Evolutionary conservation across 2,888 invertebrate species (phyloP).

Genomic region (Ommatoiulus sabulosus): DNA sequence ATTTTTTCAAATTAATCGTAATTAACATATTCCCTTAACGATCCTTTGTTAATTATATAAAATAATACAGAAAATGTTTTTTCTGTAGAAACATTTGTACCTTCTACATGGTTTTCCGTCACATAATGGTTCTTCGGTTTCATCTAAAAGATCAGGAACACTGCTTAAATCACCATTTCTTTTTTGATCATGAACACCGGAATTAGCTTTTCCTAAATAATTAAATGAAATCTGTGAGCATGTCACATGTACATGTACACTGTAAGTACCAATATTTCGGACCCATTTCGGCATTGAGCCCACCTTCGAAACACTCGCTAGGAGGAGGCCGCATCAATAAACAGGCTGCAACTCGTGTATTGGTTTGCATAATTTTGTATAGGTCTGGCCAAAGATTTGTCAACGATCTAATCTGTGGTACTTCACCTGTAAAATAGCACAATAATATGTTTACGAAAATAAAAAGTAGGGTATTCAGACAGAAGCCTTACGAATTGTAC

Average conservation of each 20-base stretch:
- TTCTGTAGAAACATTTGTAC: background rate
- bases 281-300: background rate
- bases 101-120: slow-evolving; percentile 5
- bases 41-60: too few relatives aligned
- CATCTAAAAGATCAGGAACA: slow-evolving; percentile 5
- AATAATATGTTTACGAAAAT: too few relatives aligned
- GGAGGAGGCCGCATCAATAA: slow-evolving; percentile 8
- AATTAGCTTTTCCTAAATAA: background rate
- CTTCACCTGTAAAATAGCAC: background rate
- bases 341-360: slow-evolving; percentile 47
- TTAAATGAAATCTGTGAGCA: background rate
- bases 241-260: background rate
- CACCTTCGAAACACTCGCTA: slow-evolving; percentile 46
- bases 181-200: background rate
- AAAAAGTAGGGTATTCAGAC: too few relatives aligned
- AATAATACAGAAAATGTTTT: background rate
- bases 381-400: slow-evolving; percentile 47
- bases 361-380: slow-evolving; percentile 10
- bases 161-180: background rate
- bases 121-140: background rate
- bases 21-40: too few relatives aligned
- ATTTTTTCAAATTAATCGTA: background rate
- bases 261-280: background rate
- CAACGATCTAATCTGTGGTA: slow-evolving; percentile 21
- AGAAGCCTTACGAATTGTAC: too few relatives aligned